Base-by-base conservation (phyloP, 37 sponge, comb jelly and placozoan genomes). In the Diacarnus erythraeanus region DNA sequence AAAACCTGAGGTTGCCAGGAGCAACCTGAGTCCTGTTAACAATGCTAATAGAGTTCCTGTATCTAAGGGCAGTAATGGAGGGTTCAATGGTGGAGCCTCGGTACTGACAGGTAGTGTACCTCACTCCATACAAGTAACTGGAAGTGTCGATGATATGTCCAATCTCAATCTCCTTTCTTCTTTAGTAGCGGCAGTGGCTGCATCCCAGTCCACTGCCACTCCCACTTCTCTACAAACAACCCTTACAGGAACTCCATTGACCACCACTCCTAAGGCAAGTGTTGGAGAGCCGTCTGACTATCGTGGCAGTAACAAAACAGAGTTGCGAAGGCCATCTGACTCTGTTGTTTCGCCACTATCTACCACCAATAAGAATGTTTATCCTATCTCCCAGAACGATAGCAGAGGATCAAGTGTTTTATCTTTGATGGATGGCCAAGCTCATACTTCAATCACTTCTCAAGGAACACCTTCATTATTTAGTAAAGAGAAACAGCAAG, bases 91-190 rank as follows among this genome's bases (percentile, higher is more conserved):
- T 35, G 40, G 22, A 35, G 21, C 38, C 40, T 65, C 74, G 8
- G 0, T 57, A n/a, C n/a, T 69, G 18, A 23, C 25, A 18, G 56
- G 42, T 1, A 41, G 17, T 29, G 4, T 38, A 36, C 2, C 37
- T 74, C n/a, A n/a, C n/a, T n/a, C n/a, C n/a, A n/a, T n/a, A n/a
- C 58, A n/a, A 27, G 39, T 76, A 12, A 39, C 60, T 10, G 38
- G 43, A 0, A 69, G 20, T 26, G 34, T 22, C 2, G 88, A 82
- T 0, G 88, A 88, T 39, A 61, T 88, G 8, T 82, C 88, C 23
- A 88, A 88, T 40, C 83, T 88, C 30, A 82, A 88, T 59, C 83
- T 88, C 30, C 76, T 88, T 10, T 88, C 88, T 1, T 76, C 72
- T 39, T 58, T 88, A 22, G 88, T 88, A 25, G 88, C 79, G 1